Base-by-base conservation (phyloP, 2,113 vertebrate species). In the Bos indicus region DNA sequence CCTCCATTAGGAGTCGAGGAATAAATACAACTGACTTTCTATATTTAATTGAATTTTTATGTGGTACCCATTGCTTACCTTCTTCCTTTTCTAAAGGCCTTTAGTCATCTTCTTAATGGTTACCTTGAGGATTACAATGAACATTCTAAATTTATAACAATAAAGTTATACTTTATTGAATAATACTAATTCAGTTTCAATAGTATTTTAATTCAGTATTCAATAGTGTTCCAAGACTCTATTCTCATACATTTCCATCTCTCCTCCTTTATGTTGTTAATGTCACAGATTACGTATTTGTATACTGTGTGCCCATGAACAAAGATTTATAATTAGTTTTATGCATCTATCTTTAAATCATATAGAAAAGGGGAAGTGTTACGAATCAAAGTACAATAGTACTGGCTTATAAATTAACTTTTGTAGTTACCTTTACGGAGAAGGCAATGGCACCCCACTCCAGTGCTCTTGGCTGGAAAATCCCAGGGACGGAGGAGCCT, bases 371-470 rank as follows among this genome's bases (percentile, higher is more conserved):
- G 19, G 10, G 67, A 71, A 36, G 67, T 1, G 19, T 23, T 23
- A 12, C 5, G 8, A 36, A 0, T 36, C 67, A 23, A 36, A 71
- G n/a, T 0, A 12, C 67, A 36, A 0, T 36, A 3, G 36, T 14
- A 2, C 36, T 14, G 71, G 71, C 36, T 25, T 7, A 7, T 25
- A 14, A 25, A 7, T 3, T 12, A 43, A 0, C 71, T 25, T 3
- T 0, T 7, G 71, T 7, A 2, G 11, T 7, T 7, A 0, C n/a
- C 21, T 40, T 40, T 25, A 3, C 36, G 48, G 48, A 48, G 48
- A 48, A 12, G 48, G 48, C 48, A 12, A 12, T 10, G 11, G 48
- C 11, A 12, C 11, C 48, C 48, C 48, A 48, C 48, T 12, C 48
- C 11, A 48, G 48, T 3, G 1, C 11, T 48, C 48, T 48, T 12